Base-by-base conservation (phyloP, 2,888 invertebrate species). In the Tillus elongatus region DNA sequence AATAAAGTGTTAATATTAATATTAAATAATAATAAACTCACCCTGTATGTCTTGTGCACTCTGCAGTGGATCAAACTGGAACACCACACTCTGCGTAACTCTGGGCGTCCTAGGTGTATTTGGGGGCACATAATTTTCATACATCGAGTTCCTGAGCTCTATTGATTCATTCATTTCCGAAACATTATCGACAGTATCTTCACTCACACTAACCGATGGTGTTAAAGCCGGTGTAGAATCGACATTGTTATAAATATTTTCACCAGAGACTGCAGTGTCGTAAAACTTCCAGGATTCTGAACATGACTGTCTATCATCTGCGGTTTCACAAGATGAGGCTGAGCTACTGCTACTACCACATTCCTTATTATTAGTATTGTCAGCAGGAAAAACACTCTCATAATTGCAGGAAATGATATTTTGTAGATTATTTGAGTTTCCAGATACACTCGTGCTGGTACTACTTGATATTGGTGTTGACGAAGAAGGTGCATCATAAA, bases 31-130 rank as follows among this genome's bases (percentile, higher is more conserved):
- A n/a, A n/a, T n/a, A n/a, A n/a, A n/a, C n/a, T n/a, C n/a, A n/a
- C n/a, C n/a, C n/a, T n/a, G n/a, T n/a, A n/a, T n/a, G n/a, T n/a
- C n/a, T n/a, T n/a, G n/a, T n/a, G n/a, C n/a, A n/a, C n/a, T 53
- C 32, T 44, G 48, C 13, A 76, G 60, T 2, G 81, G 84, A 64
- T 84, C 84, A 65, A 84, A 84, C 60, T 82, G 81, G 57, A 75
- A 70, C 33, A 84, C 74, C n/a, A 82, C 71, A 54, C 80, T 79
- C 48, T 73, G 67, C 36, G 72, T 70, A 49, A 50, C 53, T 35
- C 44, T 47, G 48, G 40, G 39, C 12, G 29, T 41, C 31, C 30
- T 31, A 14, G 6, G 6, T 8, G 26, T n/a, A 30, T 47, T 30
- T 42, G 43, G 51, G 11, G 43, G 38, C 52, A 68, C 66, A 67